These are phyloP conservation scores for Hirudinaria manillensis DNA, from an alignment of 2,888 invertebrate species.

Conservation along the genomic window DNA sequence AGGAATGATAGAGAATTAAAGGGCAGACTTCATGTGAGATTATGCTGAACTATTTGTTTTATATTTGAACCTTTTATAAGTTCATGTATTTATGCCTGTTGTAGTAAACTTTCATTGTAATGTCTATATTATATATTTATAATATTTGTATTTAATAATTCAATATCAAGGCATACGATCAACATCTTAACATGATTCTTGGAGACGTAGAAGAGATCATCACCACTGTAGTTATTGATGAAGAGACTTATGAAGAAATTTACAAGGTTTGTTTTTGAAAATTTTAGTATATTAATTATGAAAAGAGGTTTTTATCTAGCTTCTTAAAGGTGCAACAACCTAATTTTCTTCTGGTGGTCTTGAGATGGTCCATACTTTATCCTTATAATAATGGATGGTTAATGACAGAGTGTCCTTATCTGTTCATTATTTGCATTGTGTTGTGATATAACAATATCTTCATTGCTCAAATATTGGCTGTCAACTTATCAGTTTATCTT, in stretches of 20 bases:
- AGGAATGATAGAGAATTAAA: slow-evolving; percentile 92
- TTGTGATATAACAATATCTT: too few relatives aligned
- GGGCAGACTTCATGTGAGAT: slow-evolving; percentile 80
- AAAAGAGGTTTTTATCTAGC: too few relatives aligned
- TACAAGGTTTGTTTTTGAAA: slow-evolving; percentile 63
- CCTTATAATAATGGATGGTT: too few relatives aligned
- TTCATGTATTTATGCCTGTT: background rate
- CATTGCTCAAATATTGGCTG: too few relatives aligned
- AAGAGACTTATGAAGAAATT: slow-evolving; percentile 97
- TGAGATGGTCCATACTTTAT: too few relatives aligned
- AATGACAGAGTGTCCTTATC: too few relatives aligned
- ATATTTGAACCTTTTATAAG: background rate
- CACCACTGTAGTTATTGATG: slow-evolving; percentile 91
- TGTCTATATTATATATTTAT: background rate
- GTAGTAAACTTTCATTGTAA: background rate
- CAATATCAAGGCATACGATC: slow-evolving; percentile 80
- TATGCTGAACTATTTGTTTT: background rate
- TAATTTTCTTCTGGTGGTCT: too few relatives aligned
- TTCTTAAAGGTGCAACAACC: too few relatives aligned
- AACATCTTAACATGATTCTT: slow-evolving; percentile 97
- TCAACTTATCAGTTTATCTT: too few relatives aligned
- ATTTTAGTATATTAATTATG: background rate
- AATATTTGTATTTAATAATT: background rate
- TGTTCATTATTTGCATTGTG: too few relatives aligned
- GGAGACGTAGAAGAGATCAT: slow-evolving; percentile 92